Percentiles rank a stretch among this genome's conserved stretches.
phyloP scores from a whole-genome alignment of 2,888 invertebrate genomes.

The Hirtodrosophila alboralis region DNA sequence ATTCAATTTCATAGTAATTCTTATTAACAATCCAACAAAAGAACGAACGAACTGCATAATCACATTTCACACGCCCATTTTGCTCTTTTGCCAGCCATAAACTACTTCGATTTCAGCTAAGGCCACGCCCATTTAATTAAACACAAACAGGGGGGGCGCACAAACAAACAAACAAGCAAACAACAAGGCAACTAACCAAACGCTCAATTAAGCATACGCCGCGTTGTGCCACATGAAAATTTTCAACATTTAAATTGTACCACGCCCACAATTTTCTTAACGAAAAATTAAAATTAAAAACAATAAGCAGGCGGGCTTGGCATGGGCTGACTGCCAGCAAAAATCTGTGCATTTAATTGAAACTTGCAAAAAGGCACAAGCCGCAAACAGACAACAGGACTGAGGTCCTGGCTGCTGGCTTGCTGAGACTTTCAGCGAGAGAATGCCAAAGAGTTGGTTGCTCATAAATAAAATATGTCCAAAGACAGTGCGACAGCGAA shows the following conservation, averaged over 20 bases:
- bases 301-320: constrained; percentile 29
- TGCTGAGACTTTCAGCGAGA: constrained; percentile 2
- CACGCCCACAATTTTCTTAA: constrained; percentile 47
- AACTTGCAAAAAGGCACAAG: constrained; percentile 42
- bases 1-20: constrained; percentile 8
- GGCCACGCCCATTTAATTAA: constrained; percentile 58
- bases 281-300: constrained; percentile 67
- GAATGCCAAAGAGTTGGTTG: constrained; percentile 15
- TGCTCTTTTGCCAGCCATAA: constrained; percentile 12
- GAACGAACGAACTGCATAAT: constrained; percentile 26
- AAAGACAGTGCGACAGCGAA: constrained; percentile 28
- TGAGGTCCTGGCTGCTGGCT: constrained; percentile 8
- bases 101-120: constrained; percentile 27
- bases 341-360: constrained; percentile 74
- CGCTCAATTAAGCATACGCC: constrained; percentile 59
- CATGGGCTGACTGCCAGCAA: constrained; percentile 29
- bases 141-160: too few species aligned
- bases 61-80: constrained; percentile 32
- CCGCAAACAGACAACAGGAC: constrained; percentile 46
- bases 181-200: constrained; percentile 29
- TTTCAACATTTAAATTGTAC: constrained; percentile 61
- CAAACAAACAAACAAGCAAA: constrained; percentile 5
- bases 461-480: constrained; percentile 72
- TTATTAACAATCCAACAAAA: constrained; percentile 22
- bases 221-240: constrained; percentile 24